phyloP scores from a whole-genome alignment of 2,113 vertebrate genomes.

The Paralichthys olivaceus region DNA sequence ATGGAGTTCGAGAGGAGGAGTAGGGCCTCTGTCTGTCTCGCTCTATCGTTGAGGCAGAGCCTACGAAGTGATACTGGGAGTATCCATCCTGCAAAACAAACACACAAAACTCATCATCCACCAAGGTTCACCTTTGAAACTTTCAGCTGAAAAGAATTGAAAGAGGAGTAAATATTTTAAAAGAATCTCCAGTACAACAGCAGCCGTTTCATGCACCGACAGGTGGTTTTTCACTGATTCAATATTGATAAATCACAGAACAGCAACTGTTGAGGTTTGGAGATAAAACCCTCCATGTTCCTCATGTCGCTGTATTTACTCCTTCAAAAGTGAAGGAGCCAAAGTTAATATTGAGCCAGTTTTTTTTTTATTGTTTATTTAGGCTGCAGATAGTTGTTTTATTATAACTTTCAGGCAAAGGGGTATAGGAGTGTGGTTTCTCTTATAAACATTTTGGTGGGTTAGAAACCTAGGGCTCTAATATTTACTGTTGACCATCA shows the following conservation, averaged over 20 bases:
- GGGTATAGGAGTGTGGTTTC: neutral
- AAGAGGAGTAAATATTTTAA: neutral
- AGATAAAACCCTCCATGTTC: neutral
- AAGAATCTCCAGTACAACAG: neutral
- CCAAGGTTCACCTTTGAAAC: neutral
- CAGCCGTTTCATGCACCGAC: neutral
- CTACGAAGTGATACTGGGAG: conserved; percentile 98
- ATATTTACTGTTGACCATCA: no score
- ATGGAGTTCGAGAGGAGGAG: conserved; percentile 96
- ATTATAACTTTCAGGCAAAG: neutral
- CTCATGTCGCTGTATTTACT: neutral
- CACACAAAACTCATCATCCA: neutral
- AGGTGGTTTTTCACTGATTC: conserved; percentile 15
- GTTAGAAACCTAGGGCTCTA: no score
- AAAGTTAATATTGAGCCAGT: neutral
- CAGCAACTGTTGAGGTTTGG: conserved; percentile 2
- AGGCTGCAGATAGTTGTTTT: no score
- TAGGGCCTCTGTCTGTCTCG: conserved; percentile 97
- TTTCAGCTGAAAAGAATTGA: neutral
- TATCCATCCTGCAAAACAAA: conserved; percentile 90
- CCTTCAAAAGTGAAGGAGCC: neutral
- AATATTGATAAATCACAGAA: conserved; percentile 14
- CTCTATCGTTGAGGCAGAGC: conserved; percentile 98
- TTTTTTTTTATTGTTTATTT: no score
- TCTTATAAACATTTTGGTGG: neutral